Evolutionary conservation across 2,113 vertebrate genomes (phyloP).

Genomic region (Sterna hirundo): DNA sequence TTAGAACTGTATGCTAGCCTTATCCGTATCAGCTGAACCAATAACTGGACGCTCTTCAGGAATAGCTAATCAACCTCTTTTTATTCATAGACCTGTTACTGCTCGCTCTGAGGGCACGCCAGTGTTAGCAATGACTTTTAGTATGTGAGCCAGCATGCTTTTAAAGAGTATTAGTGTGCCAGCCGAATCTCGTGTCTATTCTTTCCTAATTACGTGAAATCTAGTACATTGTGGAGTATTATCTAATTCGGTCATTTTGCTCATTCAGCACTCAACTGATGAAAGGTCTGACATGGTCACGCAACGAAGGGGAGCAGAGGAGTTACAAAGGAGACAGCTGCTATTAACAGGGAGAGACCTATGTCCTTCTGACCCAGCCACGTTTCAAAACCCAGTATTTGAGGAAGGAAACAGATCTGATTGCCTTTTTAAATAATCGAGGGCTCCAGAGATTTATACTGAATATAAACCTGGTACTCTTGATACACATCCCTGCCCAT

Average conservation of each 20-base stretch:
- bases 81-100: background rate
- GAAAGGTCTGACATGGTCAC: background rate
- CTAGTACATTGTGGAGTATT: background rate
- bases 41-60: background rate
- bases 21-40: background rate
- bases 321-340: background rate
- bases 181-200: background rate
- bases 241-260: background rate
- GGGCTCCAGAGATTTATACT: background rate
- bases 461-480: background rate
- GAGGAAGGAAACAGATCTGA: background rate
- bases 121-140: background rate
- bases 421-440: background rate
- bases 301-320: background rate
- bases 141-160: background rate
- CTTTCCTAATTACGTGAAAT: constrained; percentile 3
- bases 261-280: background rate
- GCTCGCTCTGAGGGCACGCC: background rate
- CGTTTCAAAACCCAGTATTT: background rate
- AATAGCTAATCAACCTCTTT: background rate
- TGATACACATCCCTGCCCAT: background rate
- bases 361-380: accelerated
- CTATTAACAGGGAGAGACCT: background rate
- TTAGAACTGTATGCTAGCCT: background rate
- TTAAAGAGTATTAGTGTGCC: background rate